These are phyloP conservation scores for Caradrina kadenii DNA, from an alignment of 2,888 invertebrate species.

Conservation along the genomic window DNA sequence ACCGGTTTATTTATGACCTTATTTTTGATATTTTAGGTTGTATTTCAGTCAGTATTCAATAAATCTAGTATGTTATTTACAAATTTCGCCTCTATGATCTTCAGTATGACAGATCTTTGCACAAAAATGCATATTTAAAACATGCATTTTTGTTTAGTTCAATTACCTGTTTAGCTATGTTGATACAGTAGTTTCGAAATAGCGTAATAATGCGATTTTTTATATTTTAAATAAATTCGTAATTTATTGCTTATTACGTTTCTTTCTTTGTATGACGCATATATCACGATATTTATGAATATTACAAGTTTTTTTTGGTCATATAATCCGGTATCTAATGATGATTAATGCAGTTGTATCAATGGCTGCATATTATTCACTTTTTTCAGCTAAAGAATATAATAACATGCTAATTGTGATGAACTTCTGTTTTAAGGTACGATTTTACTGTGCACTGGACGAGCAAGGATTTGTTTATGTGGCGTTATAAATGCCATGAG, in stretches of 20 bases:
- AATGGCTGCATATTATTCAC: conserved; percentile 44
- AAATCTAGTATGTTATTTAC: background rate
- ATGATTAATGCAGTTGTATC: conserved; percentile 40
- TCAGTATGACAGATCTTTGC: background rate
- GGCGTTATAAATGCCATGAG: background rate
- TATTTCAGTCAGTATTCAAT: conserved; percentile 9
- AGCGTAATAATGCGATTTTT: background rate
- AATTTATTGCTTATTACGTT: conserved; percentile 4
- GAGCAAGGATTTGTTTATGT: background rate
- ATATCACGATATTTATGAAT: conserved; percentile 15
- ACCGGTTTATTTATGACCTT: conserved; percentile 14
- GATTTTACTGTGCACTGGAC: conserved; percentile 24
- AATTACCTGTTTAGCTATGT: background rate
- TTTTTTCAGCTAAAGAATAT: conserved; percentile 62
- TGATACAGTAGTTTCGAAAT: background rate
- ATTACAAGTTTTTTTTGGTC: conserved; percentile 7
- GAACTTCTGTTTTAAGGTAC: conserved; percentile 47
- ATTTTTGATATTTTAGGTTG: conserved; percentile 1
- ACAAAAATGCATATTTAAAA: background rate
- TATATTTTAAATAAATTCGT: background rate
- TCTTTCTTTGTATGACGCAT: conserved; percentile 8
- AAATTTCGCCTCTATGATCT: background rate
- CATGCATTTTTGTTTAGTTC: too few species aligned
- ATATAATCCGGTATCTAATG: conserved; percentile 38
- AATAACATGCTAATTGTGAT: conserved; percentile 60